Conservation (phyloP, 2,113 vertebrate species). For the Procavia capensis region DNA sequence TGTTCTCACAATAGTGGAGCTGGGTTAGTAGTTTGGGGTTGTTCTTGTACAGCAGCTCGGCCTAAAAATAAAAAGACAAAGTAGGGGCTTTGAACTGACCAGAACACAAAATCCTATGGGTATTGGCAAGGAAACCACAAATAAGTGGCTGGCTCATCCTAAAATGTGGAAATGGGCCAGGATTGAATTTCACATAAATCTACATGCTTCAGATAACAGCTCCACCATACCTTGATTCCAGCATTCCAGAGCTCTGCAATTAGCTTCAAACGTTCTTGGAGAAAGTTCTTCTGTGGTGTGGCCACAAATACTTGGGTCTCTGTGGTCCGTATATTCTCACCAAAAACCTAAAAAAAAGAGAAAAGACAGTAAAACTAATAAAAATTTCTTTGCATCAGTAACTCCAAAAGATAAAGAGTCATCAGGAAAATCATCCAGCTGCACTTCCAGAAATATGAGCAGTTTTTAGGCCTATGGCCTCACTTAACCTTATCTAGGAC, state of each 20-base stretch:
- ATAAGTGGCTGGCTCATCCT: neutral
- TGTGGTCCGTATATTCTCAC: constrained; percentile 91
- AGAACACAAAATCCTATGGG: neutral
- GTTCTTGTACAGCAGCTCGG: constrained; percentile 95
- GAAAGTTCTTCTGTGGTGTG: constrained; percentile 94
- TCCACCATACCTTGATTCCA: constrained; percentile 92
- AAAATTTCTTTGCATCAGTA: constrained; percentile 35
- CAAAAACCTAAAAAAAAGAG: constrained; percentile 78
- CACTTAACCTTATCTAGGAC: neutral
- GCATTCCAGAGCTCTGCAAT: constrained; percentile 93
- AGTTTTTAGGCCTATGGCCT: neutral
- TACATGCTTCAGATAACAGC: neutral
- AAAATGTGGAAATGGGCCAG: constrained; percentile 13
- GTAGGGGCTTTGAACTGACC: neutral
- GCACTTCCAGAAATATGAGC: neutral
- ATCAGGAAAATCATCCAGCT: constrained; percentile 3
- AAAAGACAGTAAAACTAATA: neutral
- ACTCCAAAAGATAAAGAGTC: constrained; percentile 20
- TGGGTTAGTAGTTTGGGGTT: constrained; percentile 96
- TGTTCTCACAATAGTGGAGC: constrained; percentile 95
- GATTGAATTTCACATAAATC: neutral
- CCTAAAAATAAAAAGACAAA: constrained; percentile 84
- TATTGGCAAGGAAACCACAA: constrained; percentile 32
- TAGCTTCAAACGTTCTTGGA: constrained; percentile 92
- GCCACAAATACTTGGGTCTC: constrained; percentile 97